phyloP scores from a whole-genome alignment of 2,888 invertebrate genomes.

The Lutraria lutraria region DNA sequence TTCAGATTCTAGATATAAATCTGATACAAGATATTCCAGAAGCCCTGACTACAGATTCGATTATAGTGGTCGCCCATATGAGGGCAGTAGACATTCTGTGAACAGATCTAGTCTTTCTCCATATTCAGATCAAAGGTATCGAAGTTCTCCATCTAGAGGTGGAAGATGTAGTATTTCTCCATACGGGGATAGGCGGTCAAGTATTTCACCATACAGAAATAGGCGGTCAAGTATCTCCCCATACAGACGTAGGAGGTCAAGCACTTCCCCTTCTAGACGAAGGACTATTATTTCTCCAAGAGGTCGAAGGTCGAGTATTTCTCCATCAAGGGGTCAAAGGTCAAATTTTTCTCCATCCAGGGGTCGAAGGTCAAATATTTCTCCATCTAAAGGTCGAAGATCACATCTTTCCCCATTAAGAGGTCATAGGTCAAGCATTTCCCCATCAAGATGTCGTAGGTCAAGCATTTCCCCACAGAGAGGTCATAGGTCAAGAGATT shows the following conservation, averaged over 20 bases:
- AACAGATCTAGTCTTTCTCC: constrained; percentile 34
- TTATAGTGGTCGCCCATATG: background rate
- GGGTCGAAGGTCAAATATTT: background rate
- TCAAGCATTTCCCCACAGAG: constrained; percentile 25
- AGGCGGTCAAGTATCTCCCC: background rate
- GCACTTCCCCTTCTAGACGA: background rate
- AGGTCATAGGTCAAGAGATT: background rate
- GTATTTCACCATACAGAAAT: constrained; percentile 1
- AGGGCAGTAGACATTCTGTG: background rate
- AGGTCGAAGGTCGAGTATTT: background rate
- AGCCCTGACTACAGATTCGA: constrained; percentile 20
- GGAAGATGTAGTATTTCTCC: background rate
- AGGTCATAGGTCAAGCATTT: constrained; percentile 8
- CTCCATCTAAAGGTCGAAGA: background rate
- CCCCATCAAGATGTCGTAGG: background rate
- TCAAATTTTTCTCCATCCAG: background rate
- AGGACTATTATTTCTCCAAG: constrained; percentile 33
- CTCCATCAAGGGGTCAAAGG: constrained; percentile 19
- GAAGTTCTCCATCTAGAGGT: constrained; percentile 2
- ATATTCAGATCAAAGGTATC: background rate
- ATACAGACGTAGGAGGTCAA: background rate
- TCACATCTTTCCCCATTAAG: background rate
- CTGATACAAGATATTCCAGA: constrained; percentile 8
- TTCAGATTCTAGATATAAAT: background rate
- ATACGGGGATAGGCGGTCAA: constrained; percentile 14